These are phyloP conservation scores for Paramisgurnus dabryanus DNA, from an alignment of 2,113 vertebrate species.

Conservation along the genomic window DNA sequence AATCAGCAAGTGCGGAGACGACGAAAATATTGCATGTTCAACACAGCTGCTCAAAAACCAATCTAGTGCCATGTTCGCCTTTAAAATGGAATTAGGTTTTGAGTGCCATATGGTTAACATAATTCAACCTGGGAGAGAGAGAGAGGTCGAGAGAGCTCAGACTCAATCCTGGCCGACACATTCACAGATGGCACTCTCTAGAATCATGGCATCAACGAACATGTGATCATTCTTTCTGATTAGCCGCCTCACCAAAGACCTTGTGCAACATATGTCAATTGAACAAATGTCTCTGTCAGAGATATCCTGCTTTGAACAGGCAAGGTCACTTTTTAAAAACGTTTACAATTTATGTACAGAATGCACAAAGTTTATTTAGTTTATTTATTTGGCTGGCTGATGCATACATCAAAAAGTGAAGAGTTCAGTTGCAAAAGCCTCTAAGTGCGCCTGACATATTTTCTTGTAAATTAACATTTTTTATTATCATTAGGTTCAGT, in stretches of 20 bases:
- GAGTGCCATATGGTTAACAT: slow-evolving; percentile 32
- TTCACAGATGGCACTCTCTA: slow-evolving; percentile 73
- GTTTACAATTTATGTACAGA: neutral
- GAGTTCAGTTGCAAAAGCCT: too few species aligned
- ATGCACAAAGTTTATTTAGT: too few species aligned
- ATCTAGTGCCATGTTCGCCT: slow-evolving; percentile 4
- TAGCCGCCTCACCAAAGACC: slow-evolving; percentile 65
- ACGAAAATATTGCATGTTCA: slow-evolving; percentile 17
- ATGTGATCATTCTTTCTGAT: slow-evolving; percentile 67
- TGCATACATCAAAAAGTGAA: too few species aligned
- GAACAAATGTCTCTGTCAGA: slow-evolving; percentile 43
- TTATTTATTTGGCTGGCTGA: neutral
- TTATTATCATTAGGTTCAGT: too few species aligned
- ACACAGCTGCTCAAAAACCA: neutral
- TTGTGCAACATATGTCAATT: slow-evolving; percentile 66
- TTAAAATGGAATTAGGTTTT: slow-evolving; percentile 42
- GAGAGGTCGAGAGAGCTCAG: slow-evolving; percentile 46
- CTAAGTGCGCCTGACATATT: too few species aligned
- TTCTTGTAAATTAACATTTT: too few species aligned
- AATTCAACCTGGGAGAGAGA: slow-evolving; percentile 40
- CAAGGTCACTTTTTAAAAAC: neutral
- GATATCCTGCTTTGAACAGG: slow-evolving; percentile 1
- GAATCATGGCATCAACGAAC: slow-evolving; percentile 62
- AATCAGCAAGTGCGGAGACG: slow-evolving; percentile 21
- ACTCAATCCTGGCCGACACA: slow-evolving; percentile 30